Evolutionary conservation across 2,888 invertebrate species (phyloP).

Genomic region (Exephanes ischioxanthus): DNA sequence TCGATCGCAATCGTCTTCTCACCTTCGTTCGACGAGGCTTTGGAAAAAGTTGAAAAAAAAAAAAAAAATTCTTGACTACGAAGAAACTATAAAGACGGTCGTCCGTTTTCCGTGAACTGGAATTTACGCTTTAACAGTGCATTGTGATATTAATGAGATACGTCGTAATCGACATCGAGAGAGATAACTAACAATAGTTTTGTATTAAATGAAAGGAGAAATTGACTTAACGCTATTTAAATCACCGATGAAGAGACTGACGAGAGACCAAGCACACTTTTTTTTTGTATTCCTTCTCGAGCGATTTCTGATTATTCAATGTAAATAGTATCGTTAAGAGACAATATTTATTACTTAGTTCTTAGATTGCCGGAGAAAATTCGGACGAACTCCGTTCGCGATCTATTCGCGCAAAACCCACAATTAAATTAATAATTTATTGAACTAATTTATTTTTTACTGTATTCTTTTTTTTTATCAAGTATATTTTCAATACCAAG

Average conservation of each 20-base stretch:
- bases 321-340: slow-evolving; percentile 7
- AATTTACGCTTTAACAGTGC: slow-evolving; percentile 51
- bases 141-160: slow-evolving; percentile 58
- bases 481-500: slow-evolving; percentile 15
- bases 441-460: slow-evolving; percentile 9
- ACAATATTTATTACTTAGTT: slow-evolving; percentile 38
- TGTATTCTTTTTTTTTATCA: neutral
- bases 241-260: slow-evolving; percentile 15
- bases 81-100: neutral
- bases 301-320: slow-evolving; percentile 4
- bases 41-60: neutral
- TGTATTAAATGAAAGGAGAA: neutral
- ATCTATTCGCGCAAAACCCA: neutral
- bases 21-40: neutral
- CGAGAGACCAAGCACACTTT: slow-evolving; percentile 13
- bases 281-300: slow-evolving; percentile 26
- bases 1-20: neutral
- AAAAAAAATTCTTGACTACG: neutral
- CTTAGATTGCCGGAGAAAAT: neutral
- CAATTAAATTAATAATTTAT: neutral
- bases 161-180: neutral
- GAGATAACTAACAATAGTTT: neutral
- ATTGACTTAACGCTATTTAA: neutral
- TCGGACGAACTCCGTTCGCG: slow-evolving; percentile 3
- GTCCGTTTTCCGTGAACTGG: slow-evolving; percentile 22